A percentile compares a stretch with the other conserved stretches of the same genome.
These are phyloP conservation scores for Colletes gigas DNA, from an alignment of 1,140 invertebrate species.

Conservation along the genomic window DNA sequence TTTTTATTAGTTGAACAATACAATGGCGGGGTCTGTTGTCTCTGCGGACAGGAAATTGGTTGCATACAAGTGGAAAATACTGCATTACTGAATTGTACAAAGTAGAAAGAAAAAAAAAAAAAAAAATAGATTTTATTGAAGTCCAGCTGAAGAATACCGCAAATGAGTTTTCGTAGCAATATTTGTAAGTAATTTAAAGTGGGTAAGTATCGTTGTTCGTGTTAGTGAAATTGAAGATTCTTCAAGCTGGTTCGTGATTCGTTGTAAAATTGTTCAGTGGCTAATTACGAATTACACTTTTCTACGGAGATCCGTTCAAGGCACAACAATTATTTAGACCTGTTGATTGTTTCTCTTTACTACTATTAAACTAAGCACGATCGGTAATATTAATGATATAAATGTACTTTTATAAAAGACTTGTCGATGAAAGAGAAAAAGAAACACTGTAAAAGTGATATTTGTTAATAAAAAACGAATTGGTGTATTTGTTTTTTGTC, in stretches of 20 bases:
- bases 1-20: no score
- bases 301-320: conserved; percentile 11
- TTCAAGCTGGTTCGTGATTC: background rate
- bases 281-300: conserved; percentile 38
- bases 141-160: background rate
- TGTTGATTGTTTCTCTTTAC: conserved; percentile 5
- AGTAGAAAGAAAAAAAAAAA: conserved; percentile 32
- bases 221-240: background rate
- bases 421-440: conserved; percentile 39
- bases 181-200: conserved; percentile 12
- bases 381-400: conserved; percentile 26
- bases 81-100: conserved; percentile 38
- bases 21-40: no score
- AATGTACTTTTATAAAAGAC: conserved; percentile 49
- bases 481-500: conserved; percentile 10
- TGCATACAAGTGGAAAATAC: no score
- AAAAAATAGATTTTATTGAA: conserved; percentile 16
- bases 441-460: conserved; percentile 43
- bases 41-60: no score
- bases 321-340: conserved; percentile 3
- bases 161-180: background rate
- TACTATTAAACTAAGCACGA: conserved; percentile 13
- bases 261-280: background rate
- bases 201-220: background rate
- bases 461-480: conserved; percentile 56